These are phyloP conservation scores for Bergia sp. DNA, from an alignment of 92 coral and sea anemone genomes.

Conservation along the genomic window DNA sequence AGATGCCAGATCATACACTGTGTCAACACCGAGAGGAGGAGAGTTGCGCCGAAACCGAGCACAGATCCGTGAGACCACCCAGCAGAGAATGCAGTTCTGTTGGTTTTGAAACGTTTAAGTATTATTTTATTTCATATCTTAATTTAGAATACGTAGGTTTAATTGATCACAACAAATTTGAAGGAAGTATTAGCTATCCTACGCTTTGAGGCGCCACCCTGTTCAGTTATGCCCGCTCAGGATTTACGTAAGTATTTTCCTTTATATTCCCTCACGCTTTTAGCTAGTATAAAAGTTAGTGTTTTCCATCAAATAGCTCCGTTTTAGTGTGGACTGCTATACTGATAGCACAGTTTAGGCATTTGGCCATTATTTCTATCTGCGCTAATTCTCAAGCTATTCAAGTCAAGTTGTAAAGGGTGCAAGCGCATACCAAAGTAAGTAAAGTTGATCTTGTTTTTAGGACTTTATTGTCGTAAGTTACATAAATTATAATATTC, in stretches of 20 bases:
- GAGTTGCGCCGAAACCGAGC: slow-evolving; percentile 33
- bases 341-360: not conserved
- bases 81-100: not conserved
- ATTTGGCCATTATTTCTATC: slow-evolving; percentile 5
- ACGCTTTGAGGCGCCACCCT: slow-evolving; percentile 13
- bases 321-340: no score
- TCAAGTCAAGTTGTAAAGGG: slow-evolving; percentile 15
- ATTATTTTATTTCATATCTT: slow-evolving; percentile 9
- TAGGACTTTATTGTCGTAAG: no score
- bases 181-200: slow-evolving; percentile 19
- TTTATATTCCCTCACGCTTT: slow-evolving; percentile 1
- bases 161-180: not conserved
- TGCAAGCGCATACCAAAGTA: slow-evolving; percentile 19
- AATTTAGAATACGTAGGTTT: slow-evolving; percentile 13
- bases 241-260: slow-evolving; percentile 12
- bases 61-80: no score
- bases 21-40: slow-evolving; percentile 13
- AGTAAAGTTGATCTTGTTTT: no score
- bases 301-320: slow-evolving; percentile 4
- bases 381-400: no score
- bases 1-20: slow-evolving; percentile 11
- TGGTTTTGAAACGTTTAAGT: slow-evolving; percentile 21
- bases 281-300: slow-evolving; percentile 18
- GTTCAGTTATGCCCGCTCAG: not conserved
- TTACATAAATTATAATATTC: no score